Base-by-base conservation (phyloP, 2,113 vertebrate species). In the Notarius quadriscutis region DNA sequence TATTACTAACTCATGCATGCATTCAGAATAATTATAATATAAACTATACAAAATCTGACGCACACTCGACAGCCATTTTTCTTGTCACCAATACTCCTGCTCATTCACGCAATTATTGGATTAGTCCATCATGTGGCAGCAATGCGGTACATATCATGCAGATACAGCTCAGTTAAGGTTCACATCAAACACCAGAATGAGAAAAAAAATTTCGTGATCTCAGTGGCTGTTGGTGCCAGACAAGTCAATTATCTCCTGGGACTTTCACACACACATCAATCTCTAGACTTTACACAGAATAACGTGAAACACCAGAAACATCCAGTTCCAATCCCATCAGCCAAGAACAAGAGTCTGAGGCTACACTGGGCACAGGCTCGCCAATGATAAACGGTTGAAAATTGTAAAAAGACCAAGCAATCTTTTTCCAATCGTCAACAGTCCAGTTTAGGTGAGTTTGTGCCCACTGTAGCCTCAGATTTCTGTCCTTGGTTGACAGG, bases 1-100 rank as follows among this genome's bases (percentile, higher is more conserved):
- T 86, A 41, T 84, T 81, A 80, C 60, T 84, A 84, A 83, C 51
- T 83, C 57, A 55, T 11, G 30, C 22, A 62, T 51, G 50, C 14
- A 51, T 25, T 51, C 50, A 78, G 12, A 27, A 17, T 27, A 27
- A n/a, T 27, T 51, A 51, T 6, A 2, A 55, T 55, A 55, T 7
- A 78, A 51, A 77, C 74, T 77, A 77, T n/a, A 11, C 74, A n/a
- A 78, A 55, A 78, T 78, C 27, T 53, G 25, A 78, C 17, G 27
- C 10, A 53, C 11, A 17, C 25, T n/a, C 25, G 27, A 55, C 25
- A 79, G 51, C 6, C 51, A 57, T 79, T 79, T 55, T 18, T 53
- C 51, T 17, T 27, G 51, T 25, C n/a, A 79, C 15, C 25, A 15
- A 53, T 20, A 30, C 51, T 79, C 25, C 75, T 55, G 75, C 51